Conservation (phyloP, 2,797 vertebrate species). For the Merluccius polli region DNA sequence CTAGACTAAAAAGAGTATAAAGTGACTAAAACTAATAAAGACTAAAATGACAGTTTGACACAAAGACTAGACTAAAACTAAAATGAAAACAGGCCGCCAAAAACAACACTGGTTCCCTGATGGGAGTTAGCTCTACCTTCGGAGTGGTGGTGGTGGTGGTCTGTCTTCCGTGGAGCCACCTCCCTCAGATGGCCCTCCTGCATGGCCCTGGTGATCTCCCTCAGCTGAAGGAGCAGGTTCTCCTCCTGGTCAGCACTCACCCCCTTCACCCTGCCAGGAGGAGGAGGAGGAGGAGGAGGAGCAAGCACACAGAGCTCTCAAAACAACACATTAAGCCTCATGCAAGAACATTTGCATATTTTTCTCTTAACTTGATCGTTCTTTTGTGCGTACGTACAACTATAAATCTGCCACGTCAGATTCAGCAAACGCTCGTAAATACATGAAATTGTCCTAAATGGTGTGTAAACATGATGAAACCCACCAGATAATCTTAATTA, state of each 20-base stretch:
- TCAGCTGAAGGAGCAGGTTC: constrained; percentile 84
- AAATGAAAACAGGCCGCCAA: too few relatives aligned
- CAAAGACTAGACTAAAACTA: too few relatives aligned
- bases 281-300: constrained; percentile 5
- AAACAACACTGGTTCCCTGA: too few relatives aligned
- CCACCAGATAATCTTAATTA: too few relatives aligned
- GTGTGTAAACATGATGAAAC: background rate
- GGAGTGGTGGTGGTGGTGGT: constrained; percentile 70
- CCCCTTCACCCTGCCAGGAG: constrained; percentile 64
- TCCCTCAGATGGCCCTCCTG: constrained; percentile 84
- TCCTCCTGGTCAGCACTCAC: constrained; percentile 87
- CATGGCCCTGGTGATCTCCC: constrained; percentile 90
- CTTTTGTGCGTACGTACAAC: background rate
- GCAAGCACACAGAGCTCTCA: background rate
- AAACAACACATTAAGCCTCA: background rate
- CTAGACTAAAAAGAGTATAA: too few relatives aligned
- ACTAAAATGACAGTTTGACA: too few relatives aligned
- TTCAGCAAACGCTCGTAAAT: background rate
- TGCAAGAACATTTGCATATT: background rate
- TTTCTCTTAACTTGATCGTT: background rate
- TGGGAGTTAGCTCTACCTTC: constrained; percentile 72
- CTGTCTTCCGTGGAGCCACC: constrained; percentile 76
- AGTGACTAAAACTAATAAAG: too few relatives aligned
- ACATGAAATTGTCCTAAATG: too few relatives aligned
- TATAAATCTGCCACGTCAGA: background rate